Percentiles rank a stretch among this genome's conserved stretches.
Conservation (phyloP, 1,140 invertebrate genomes). For the Ceratitis capitata region DNA sequence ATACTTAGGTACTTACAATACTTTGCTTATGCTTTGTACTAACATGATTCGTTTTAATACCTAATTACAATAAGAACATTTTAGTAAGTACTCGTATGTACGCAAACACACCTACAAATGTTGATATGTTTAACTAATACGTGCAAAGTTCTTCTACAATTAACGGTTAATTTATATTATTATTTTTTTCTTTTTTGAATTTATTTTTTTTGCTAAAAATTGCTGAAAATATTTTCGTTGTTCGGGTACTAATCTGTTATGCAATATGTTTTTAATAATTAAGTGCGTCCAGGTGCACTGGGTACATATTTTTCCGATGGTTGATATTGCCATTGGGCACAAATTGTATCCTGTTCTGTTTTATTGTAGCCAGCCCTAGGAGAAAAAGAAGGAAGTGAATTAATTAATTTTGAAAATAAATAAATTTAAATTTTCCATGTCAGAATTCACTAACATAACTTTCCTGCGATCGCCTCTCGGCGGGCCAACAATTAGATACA, state of each 20-base stretch:
- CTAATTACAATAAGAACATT: not conserved
- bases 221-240: not conserved
- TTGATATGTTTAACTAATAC: not conserved
- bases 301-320: constrained; percentile 72
- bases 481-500: too few relatives aligned
- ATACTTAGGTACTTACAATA: not conserved
- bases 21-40: not conserved
- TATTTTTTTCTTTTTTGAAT: too few relatives aligned
- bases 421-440: too few relatives aligned
- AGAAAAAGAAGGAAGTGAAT: constrained; percentile 17
- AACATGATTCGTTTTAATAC: too few relatives aligned
- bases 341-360: constrained; percentile 69
- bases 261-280: not conserved
- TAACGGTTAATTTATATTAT: too few relatives aligned
- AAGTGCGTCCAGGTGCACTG: constrained; percentile 47
- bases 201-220: not conserved
- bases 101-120: not conserved
- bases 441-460: too few relatives aligned
- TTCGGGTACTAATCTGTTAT: not conserved
- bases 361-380: constrained; percentile 70
- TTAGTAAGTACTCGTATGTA: not conserved
- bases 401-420: too few relatives aligned
- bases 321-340: constrained; percentile 72
- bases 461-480: too few relatives aligned
- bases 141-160: not conserved